Conservation (phyloP, 2,797 vertebrate genomes). For the Melopsittacus undulatus region DNA sequence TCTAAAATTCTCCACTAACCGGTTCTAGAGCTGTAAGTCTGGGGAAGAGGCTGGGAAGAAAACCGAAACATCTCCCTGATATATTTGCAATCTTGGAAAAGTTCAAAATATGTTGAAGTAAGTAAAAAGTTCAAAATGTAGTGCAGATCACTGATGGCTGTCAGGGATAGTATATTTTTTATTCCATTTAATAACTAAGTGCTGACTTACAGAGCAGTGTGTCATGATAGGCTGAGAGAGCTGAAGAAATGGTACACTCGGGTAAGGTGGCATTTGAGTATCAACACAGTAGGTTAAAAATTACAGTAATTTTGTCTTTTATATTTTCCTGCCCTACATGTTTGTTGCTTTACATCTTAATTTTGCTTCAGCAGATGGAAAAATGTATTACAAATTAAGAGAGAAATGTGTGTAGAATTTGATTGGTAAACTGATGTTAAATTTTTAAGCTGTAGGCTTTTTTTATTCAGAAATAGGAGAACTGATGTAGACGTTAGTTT, state of each 20-base stretch:
- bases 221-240: background rate
- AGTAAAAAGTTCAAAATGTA: background rate
- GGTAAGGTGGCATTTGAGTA: background rate
- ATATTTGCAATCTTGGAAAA: background rate
- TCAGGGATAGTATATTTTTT: background rate
- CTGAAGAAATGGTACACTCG: background rate
- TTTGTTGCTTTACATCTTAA: background rate
- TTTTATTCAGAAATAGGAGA: background rate
- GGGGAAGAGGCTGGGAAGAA: background rate
- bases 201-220: background rate
- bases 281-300: background rate
- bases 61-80: background rate
- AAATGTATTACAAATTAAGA: background rate
- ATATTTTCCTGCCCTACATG: background rate
- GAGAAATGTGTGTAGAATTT: background rate
- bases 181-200: background rate
- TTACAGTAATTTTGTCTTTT: background rate
- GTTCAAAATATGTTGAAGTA: background rate
- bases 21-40: background rate
- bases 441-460: background rate
- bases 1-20: background rate
- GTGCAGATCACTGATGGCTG: background rate
- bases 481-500: background rate
- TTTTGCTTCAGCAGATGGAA: background rate
- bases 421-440: background rate